Evolutionary conservation across 2,888 invertebrate species (phyloP).

Genomic region (Caenorhabditis uteleia): DNA sequence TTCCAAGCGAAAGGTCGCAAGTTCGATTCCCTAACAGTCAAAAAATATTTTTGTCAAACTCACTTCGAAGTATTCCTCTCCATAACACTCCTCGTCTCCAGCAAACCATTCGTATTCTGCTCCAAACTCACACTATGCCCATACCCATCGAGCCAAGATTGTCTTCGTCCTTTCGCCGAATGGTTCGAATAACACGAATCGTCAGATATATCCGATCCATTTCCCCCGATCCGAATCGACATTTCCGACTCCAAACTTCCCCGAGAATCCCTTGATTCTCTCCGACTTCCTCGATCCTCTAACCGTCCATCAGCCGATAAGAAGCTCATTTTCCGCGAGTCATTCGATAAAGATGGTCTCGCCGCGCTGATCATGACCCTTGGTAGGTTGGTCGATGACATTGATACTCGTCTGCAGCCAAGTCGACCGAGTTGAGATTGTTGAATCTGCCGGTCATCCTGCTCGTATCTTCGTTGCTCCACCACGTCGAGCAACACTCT

Average conservation of each 20-base stretch:
- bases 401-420: constrained; percentile 65
- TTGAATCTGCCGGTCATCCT: constrained; percentile 54
- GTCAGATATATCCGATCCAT: constrained; percentile 54
- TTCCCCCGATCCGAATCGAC: constrained; percentile 60
- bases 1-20: too few species aligned
- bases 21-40: too few species aligned
- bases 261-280: constrained; percentile 63
- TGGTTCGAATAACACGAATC: constrained; percentile 52
- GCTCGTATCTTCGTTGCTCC: constrained; percentile 66
- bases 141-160: constrained; percentile 67
- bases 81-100: constrained; percentile 28
- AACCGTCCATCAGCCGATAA: constrained; percentile 67
- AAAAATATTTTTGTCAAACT: too few species aligned
- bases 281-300: constrained; percentile 60
- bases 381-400: constrained; percentile 66
- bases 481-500: constrained; percentile 65
- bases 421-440: constrained; percentile 48
- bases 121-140: constrained; percentile 46
- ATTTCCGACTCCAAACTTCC: constrained; percentile 65
- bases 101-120: constrained; percentile 36
- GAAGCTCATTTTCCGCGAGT: constrained; percentile 67
- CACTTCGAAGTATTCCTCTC: constrained; percentile 19
- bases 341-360: constrained; percentile 63
- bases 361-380: constrained; percentile 68
- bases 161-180: constrained; percentile 54